phyloP scores from a whole-genome alignment of 2,113 vertebrate species.

The Platysteira castanea region DNA sequence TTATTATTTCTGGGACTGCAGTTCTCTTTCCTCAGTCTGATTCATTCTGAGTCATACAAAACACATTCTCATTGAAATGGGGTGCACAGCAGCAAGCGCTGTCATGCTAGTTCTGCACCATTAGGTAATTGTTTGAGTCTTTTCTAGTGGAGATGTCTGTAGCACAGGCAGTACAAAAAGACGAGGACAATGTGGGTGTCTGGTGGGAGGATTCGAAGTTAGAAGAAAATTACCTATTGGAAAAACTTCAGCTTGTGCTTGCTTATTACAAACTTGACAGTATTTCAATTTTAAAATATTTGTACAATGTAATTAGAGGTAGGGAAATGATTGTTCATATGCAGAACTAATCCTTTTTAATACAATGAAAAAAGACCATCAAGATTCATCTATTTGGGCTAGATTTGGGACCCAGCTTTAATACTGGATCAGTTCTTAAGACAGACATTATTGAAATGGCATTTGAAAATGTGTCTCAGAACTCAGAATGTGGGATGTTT shows the following conservation, averaged over 20 bases:
- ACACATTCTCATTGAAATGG: conserved; percentile 53
- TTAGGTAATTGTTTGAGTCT: conserved; percentile 72
- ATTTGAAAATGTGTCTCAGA: neutral
- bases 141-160: conserved; percentile 65
- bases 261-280: neutral
- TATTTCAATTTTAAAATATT: conserved; percentile 25
- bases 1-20: conserved; percentile 57
- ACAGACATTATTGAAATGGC: neutral
- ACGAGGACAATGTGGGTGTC: conserved; percentile 27
- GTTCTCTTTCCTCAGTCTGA: conserved; percentile 60
- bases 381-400: neutral
- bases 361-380: neutral
- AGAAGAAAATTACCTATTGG: conserved; percentile 17
- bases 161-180: conserved; percentile 50
- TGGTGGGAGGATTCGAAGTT: conserved; percentile 44
- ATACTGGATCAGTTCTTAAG: neutral
- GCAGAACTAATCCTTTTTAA: neutral
- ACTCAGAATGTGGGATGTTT: neutral
- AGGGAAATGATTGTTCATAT: neutral
- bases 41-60: conserved; percentile 74
- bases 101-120: conserved; percentile 70
- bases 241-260: neutral
- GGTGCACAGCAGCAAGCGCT: conserved; percentile 52
- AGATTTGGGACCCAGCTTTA: neutral
- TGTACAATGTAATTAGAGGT: neutral